Percentiles rank a stretch among this genome's conserved stretches.
Conservation (phyloP, 2,888 invertebrate genomes). For the Meteorus colon region DNA sequence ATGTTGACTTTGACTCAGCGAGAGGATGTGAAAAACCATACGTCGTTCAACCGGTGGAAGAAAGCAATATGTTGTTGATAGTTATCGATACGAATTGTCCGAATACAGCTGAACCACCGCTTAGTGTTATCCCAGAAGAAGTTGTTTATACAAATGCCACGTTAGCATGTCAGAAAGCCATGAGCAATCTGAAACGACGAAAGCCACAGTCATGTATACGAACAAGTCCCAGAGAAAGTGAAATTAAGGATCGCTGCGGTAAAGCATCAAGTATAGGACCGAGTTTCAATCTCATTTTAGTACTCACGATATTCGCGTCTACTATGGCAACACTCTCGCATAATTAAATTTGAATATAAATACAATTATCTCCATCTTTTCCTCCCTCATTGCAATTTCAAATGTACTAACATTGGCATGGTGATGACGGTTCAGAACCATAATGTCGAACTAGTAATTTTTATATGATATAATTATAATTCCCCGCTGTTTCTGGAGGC, state of each 20-base stretch:
- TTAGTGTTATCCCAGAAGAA: constrained; percentile 72
- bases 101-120: constrained; percentile 72
- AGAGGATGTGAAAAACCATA: constrained; percentile 76
- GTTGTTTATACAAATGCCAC: constrained; percentile 76
- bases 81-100: constrained; percentile 82
- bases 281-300: constrained; percentile 53
- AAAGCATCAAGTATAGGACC: constrained; percentile 55
- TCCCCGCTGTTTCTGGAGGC: background rate
- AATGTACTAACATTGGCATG: background rate
- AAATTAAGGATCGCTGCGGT: constrained; percentile 70
- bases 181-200: constrained; percentile 78
- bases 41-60: constrained; percentile 83
- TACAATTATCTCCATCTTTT: constrained; percentile 18
- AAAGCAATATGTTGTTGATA: constrained; percentile 85
- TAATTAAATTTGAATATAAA: constrained; percentile 38
- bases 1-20: constrained; percentile 58
- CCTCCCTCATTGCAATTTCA: background rate
- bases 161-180: constrained; percentile 77
- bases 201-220: constrained; percentile 85
- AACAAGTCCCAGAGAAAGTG: constrained; percentile 83
- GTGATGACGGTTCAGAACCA: constrained; percentile 47
- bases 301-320: constrained; percentile 34
- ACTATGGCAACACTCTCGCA: constrained; percentile 36
- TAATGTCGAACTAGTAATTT: constrained; percentile 50
- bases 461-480: constrained; percentile 31